Percentiles rank a stretch among this genome's conserved stretches.
Evolutionary conservation across 2,797 vertebrate genomes (phyloP).

Genomic region (Benthosema pterotum): DNA sequence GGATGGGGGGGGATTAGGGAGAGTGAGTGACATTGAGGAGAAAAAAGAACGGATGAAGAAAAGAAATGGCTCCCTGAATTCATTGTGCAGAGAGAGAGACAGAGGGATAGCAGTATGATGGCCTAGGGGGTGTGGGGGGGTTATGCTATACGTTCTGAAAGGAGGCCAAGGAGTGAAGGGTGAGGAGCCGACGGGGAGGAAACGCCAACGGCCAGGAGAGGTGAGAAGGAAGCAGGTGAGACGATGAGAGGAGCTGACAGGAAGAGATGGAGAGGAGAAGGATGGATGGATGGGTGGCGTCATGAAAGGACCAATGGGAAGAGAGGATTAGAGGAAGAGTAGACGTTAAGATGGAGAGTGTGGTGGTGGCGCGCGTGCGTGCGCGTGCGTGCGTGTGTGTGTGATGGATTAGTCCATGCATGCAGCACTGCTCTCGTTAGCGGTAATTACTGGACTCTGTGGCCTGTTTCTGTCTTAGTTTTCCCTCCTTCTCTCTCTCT

Average conservation of each 20-base stretch:
- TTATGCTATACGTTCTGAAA: conserved; percentile 36
- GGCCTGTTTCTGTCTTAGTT: background rate
- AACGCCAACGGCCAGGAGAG: conserved; percentile 35
- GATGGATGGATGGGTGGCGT: conserved; percentile 20
- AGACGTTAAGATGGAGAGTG: conserved; percentile 14
- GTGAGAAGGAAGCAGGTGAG: conserved; percentile 38
- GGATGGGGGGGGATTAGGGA: conserved; percentile 69
- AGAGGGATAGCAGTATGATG: conserved; percentile 6
- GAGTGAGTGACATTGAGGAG: conserved; percentile 56
- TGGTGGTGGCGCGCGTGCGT: too few species aligned
- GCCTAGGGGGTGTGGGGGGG: conserved; percentile 26
- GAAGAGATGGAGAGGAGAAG: conserved; percentile 28
- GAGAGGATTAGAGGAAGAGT: background rate
- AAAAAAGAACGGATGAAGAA: conserved; percentile 37
- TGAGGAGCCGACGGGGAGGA: conserved; percentile 27
- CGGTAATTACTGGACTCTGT: conserved; percentile 44
- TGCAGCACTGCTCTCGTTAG: conserved; percentile 44
- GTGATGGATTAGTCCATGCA: conserved; percentile 37
- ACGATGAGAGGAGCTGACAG: conserved; percentile 32
- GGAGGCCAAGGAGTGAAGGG: conserved; percentile 17
- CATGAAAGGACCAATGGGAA: conserved; percentile 42
- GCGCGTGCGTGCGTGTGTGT: background rate
- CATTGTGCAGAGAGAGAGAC: conserved; percentile 53
- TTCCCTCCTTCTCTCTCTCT: background rate
- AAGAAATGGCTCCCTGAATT: conserved; percentile 51